These are phyloP conservation scores for Brenthis ino DNA, from an alignment of 2,888 invertebrate species.

Conservation along the genomic window DNA sequence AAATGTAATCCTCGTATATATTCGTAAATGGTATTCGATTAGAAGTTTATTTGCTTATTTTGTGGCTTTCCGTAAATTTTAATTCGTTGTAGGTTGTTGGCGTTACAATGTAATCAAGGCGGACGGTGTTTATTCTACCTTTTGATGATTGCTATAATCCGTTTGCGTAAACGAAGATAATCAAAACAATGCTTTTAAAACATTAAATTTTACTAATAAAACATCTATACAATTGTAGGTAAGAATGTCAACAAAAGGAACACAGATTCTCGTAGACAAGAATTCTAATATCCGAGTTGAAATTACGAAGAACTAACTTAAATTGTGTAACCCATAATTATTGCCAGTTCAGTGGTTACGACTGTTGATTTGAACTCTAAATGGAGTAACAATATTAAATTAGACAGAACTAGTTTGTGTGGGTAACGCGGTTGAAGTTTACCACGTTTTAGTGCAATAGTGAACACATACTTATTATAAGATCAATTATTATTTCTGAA, in stretches of 20 bases:
- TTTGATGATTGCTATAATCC: conserved; percentile 19
- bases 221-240: conserved; percentile 3
- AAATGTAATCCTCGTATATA: conserved; percentile 12
- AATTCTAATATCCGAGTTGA: neutral
- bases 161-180: conserved; percentile 17
- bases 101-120: conserved; percentile 25
- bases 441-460: conserved; percentile 5
- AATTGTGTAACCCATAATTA: conserved; percentile 14
- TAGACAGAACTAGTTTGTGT: conserved; percentile 21
- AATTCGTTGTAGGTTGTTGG: conserved; percentile 21
- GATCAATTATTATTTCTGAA: no score
- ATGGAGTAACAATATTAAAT: conserved; percentile 22
- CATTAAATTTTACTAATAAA: neutral
- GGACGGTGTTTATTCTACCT: conserved; percentile 20
- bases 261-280: conserved; percentile 15
- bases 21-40: conserved; percentile 27
- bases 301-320: conserved; percentile 16
- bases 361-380: conserved; percentile 24
- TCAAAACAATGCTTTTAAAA: conserved; percentile 7
- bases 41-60: conserved; percentile 32
- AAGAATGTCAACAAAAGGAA: conserved; percentile 16
- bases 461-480: neutral
- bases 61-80: conserved; percentile 29
- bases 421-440: neutral
- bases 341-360: conserved; percentile 11